phyloP scores from a whole-genome alignment of 2,888 invertebrate species.

The Napeogenes inachia region DNA sequence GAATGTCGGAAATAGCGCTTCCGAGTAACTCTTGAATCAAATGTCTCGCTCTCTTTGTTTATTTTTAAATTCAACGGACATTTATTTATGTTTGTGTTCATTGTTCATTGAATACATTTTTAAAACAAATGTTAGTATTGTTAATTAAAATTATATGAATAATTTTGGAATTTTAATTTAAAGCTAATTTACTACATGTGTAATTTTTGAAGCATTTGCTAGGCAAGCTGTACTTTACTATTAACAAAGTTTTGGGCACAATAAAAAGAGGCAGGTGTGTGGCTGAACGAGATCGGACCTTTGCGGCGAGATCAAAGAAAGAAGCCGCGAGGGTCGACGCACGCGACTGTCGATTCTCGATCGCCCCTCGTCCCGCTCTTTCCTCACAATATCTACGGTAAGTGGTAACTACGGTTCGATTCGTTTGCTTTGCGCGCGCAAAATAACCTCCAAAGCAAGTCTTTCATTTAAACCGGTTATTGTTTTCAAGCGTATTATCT shows the following conservation, averaged over 20 bases:
- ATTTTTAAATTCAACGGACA: constrained; percentile 42
- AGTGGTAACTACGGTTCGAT: constrained; percentile 43
- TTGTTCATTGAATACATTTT: neutral
- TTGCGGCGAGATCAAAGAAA: constrained; percentile 63
- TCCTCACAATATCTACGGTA: constrained; percentile 37
- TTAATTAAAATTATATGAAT: too few species aligned
- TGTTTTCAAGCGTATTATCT: constrained; percentile 64
- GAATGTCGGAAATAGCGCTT: constrained; percentile 72
- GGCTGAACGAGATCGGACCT: constrained; percentile 42
- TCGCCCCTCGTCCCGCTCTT: constrained; percentile 42
- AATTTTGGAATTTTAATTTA: too few species aligned
- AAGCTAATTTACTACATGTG: neutral
- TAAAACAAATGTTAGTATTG: too few species aligned
- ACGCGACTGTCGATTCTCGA: constrained; percentile 58
- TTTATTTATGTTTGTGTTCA: neutral
- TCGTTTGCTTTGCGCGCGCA: constrained; percentile 52
- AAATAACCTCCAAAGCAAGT: constrained; percentile 61
- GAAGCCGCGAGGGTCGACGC: constrained; percentile 65
- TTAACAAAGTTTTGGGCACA: constrained; percentile 19
- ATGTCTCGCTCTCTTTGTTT: constrained; percentile 54
- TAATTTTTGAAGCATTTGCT: constrained; percentile 16
- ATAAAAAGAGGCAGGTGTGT: constrained; percentile 42
- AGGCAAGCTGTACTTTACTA: constrained; percentile 14
- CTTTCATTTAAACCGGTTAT: constrained; percentile 64
- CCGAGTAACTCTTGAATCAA: constrained; percentile 67